Base-by-base conservation (phyloP, 64 coral and sea anemone genomes). In the Platygyra sinensis region DNA sequence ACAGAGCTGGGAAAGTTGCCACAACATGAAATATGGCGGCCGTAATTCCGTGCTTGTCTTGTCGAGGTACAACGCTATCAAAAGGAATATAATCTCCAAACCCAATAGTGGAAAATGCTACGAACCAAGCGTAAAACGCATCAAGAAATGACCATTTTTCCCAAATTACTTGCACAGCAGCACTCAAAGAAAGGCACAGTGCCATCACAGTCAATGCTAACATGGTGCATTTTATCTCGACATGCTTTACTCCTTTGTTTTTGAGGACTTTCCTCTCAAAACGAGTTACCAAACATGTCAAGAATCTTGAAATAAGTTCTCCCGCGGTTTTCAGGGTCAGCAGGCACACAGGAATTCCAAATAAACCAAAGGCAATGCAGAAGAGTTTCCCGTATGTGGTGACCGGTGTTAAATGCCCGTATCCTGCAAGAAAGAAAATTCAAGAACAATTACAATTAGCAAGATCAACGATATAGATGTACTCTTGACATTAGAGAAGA, bases 71-170 rank as follows among this genome's bases (percentile, higher is more conserved):
- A 14, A 80, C 30, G 22, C 59, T 83, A 18, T 90, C 72, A 72
- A 73, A 71, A 30, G 79, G 89, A 54, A 82, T 73, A 55, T 90
- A 90, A 83, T 90, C 89, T 72, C 89, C 89, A 16, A 74, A 90
- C 2, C 89, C 89, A 11, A 90, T 65, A 17, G 89, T 90, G 24
- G 89, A 82, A 30, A 61, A 74, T 60, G 50, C 55, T 24, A 90
- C 62, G 30, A 90, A 72, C 78, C 78, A 90, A 0, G 80, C 51
- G 17, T 90, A 90, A 32, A 82, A 82, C 59, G 67, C 78, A 27
- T 90, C 79, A 14, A 83, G 16, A 62, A 74, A 83, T 19, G 89
- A 75, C 52, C 79, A 83, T 2, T 72, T 16, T 74, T 83, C 89
- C 79, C 30, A 49, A 42, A 82, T 33, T 0, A 83, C 69, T 57